Conservation (phyloP, 2,797 vertebrate genomes). For the Sebastes hubbsi region DNA sequence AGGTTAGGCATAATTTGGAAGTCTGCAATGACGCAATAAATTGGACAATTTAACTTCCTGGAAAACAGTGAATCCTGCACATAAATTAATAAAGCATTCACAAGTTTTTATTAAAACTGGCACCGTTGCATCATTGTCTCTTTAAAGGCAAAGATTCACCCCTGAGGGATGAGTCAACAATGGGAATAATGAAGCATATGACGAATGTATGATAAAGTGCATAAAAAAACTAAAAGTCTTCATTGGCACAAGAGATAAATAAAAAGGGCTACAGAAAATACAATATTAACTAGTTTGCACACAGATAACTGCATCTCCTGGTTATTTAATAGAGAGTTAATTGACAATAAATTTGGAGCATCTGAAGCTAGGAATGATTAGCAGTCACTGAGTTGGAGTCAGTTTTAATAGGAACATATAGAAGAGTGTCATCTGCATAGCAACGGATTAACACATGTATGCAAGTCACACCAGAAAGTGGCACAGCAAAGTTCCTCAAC, state of each 20-base stretch:
- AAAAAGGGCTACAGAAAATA: not conserved
- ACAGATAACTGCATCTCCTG: not conserved
- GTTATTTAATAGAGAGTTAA: not conserved
- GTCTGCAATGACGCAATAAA: not conserved
- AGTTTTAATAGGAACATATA: not conserved
- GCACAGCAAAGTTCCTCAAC: not conserved
- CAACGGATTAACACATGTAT: not conserved
- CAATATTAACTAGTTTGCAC: not conserved
- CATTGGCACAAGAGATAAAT: not conserved
- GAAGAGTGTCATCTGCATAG: not conserved
- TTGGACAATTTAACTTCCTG: not conserved
- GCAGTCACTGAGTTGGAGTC: not conserved
- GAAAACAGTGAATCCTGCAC: not conserved
- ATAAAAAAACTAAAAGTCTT: not conserved
- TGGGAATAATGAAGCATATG: not conserved
- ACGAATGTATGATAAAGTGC: not conserved
- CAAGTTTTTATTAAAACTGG: not conserved
- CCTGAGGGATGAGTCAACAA: too few relatives aligned
- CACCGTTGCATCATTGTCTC: not conserved
- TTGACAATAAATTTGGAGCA: not conserved
- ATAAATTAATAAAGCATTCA: not conserved
- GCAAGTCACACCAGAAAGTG: not conserved
- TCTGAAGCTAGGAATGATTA: not conserved
- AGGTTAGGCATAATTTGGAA: not conserved
- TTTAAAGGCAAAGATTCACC: not conserved